Conservation (phyloP, 2,797 vertebrate species). For the Danio aesculapii region DNA sequence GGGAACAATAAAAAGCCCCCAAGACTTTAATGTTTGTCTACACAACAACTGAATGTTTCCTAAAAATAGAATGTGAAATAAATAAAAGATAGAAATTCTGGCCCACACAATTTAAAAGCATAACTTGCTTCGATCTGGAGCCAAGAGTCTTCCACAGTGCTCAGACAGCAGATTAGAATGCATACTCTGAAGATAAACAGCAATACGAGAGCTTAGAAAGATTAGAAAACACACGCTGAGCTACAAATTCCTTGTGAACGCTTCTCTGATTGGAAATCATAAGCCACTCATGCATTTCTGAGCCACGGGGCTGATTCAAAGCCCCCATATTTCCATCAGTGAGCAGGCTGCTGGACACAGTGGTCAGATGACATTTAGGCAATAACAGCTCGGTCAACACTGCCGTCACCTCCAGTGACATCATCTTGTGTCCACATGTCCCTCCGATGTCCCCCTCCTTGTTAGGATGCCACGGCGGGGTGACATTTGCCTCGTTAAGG, state of each 20-base stretch:
- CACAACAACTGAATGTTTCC: too few relatives aligned
- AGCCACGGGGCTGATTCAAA: constrained; percentile 11
- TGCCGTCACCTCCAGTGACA: constrained; percentile 40
- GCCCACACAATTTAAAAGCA: background rate
- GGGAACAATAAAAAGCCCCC: too few relatives aligned
- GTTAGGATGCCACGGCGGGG: constrained; percentile 45
- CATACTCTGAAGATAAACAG: background rate
- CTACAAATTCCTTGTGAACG: background rate
- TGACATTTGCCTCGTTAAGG: constrained; percentile 76
- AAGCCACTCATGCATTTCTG: constrained; percentile 24
- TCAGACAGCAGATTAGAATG: constrained; percentile 2
- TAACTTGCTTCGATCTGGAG: background rate
- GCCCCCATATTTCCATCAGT: background rate
- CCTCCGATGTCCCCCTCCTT: constrained; percentile 42
- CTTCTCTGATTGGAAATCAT: constrained; percentile 28
- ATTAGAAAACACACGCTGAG: background rate
- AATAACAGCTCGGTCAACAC: constrained; percentile 70
- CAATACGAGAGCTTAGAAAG: constrained; percentile 10
- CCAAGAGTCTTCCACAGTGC: background rate
- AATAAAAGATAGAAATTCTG: background rate
- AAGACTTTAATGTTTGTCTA: too few relatives aligned
- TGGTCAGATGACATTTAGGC: constrained; percentile 77
- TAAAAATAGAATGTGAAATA: too few relatives aligned
- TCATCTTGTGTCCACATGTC: constrained; percentile 44
- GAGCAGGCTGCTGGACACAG: background rate